phyloP scores from a whole-genome alignment of 2,888 invertebrate genomes.

The Neocrepidodera transversa region DNA sequence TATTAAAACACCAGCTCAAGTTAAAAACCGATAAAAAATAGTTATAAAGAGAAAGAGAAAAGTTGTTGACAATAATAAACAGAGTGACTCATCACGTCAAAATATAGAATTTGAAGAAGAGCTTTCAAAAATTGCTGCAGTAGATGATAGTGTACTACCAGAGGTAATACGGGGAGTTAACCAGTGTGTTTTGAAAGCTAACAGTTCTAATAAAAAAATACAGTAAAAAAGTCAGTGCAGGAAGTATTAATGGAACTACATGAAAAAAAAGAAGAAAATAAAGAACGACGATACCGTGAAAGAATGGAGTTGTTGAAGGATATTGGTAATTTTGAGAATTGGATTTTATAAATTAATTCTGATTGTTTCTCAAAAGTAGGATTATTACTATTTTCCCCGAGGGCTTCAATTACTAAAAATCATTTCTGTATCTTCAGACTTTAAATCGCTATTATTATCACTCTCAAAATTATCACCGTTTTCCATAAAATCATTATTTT shows the following conservation, averaged over 20 bases:
- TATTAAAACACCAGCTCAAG: no score
- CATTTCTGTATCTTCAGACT: background rate
- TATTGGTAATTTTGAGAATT: background rate
- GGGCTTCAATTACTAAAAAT: background rate
- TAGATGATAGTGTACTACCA: constrained; percentile 41
- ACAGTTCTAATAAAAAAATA: background rate
- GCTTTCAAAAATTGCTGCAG: constrained; percentile 33
- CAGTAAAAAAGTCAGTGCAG: constrained; percentile 10
- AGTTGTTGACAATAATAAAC: constrained; percentile 33
- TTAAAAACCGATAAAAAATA: constrained; percentile 39
- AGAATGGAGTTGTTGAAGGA: constrained; percentile 5
- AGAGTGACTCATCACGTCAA: constrained; percentile 23
- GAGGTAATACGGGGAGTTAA: constrained; percentile 28
- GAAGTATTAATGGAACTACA: constrained; percentile 6
- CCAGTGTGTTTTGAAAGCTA: background rate
- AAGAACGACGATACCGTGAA: constrained; percentile 10
- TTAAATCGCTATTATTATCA: background rate
- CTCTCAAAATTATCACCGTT: background rate
- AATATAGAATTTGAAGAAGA: constrained; percentile 34
- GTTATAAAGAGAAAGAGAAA: constrained; percentile 36
- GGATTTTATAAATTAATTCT: background rate
- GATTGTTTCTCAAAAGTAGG: background rate
- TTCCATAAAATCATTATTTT: background rate
- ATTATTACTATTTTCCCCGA: no score
- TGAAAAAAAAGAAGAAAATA: constrained; percentile 7